phyloP scores from a whole-genome alignment of 2,888 invertebrate genomes.

The Euzophera pinguis region DNA sequence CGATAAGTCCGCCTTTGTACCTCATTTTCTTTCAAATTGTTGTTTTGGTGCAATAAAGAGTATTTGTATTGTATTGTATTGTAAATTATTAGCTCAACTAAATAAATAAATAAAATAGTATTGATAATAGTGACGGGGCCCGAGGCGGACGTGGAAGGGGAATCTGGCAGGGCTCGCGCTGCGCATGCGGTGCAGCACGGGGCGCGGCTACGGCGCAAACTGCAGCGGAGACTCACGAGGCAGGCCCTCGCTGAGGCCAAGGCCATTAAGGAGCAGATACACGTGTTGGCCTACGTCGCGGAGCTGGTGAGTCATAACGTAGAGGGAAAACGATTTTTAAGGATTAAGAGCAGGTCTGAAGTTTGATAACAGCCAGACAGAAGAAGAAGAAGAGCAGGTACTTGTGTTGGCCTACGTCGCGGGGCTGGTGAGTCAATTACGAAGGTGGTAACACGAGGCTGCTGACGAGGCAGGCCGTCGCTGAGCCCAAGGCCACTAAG shows the following conservation, averaged over 20 bases:
- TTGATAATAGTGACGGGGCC: conserved; percentile 62
- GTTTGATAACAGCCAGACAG: no score
- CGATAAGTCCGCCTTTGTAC: no score
- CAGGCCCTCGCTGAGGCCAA: conserved; percentile 89
- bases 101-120: conserved; percentile 37
- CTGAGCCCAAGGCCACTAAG: no score
- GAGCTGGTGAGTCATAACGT: conserved; percentile 89
- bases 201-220: conserved; percentile 86
- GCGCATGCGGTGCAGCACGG: conserved; percentile 89
- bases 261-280: conserved; percentile 89
- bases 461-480: conserved; percentile 84
- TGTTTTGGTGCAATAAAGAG: no score
- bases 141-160: conserved; percentile 50
- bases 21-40: no score
- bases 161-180: conserved; percentile 77
- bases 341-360: no score
- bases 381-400: conserved; percentile 89
- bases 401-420: conserved; percentile 88
- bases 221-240: conserved; percentile 86
- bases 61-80: neutral
- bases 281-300: conserved; percentile 87
- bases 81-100: neutral
- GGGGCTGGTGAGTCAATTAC: conserved; percentile 87
- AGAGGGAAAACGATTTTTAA: no score
- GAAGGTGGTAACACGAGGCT: conserved; percentile 38